Conservation (phyloP, 2,888 invertebrate genomes). For the Macrosoma leucophasiata region DNA sequence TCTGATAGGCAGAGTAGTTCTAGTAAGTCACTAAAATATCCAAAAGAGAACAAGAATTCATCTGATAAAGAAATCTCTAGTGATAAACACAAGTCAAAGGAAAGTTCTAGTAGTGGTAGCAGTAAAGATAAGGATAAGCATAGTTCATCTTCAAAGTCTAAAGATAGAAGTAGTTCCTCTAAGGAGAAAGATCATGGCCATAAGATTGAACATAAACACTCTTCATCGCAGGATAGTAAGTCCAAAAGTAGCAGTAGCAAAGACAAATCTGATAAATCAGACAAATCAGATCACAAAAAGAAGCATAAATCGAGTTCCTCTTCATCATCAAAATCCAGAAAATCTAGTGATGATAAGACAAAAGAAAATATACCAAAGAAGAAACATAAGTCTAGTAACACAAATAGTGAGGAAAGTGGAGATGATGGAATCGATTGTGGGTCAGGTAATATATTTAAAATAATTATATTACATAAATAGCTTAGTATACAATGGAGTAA, state of each 20-base stretch:
- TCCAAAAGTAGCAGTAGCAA: constrained; percentile 41
- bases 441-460: constrained; percentile 74
- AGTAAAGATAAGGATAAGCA: constrained; percentile 58
- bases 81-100: constrained; percentile 44
- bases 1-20: constrained; percentile 40
- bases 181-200: constrained; percentile 55
- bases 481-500: too few species aligned
- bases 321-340: constrained; percentile 42
- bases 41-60: constrained; percentile 39
- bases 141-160: constrained; percentile 51
- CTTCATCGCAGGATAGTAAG: constrained; percentile 46
- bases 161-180: constrained; percentile 51
- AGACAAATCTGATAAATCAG: constrained; percentile 37
- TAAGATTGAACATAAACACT: constrained; percentile 53
- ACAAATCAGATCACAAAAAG: constrained; percentile 45
- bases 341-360: constrained; percentile 47
- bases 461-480: too few species aligned
- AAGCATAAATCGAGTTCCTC: constrained; percentile 54
- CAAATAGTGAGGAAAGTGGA: constrained; percentile 54
- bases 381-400: too few species aligned
- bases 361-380: constrained; percentile 66
- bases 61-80: constrained; percentile 42
- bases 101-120: constrained; percentile 39
- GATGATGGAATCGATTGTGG: constrained; percentile 82
- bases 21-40: constrained; percentile 24